phyloP scores from a whole-genome alignment of 2,888 invertebrate genomes.

The Amphipyra berbera region DNA sequence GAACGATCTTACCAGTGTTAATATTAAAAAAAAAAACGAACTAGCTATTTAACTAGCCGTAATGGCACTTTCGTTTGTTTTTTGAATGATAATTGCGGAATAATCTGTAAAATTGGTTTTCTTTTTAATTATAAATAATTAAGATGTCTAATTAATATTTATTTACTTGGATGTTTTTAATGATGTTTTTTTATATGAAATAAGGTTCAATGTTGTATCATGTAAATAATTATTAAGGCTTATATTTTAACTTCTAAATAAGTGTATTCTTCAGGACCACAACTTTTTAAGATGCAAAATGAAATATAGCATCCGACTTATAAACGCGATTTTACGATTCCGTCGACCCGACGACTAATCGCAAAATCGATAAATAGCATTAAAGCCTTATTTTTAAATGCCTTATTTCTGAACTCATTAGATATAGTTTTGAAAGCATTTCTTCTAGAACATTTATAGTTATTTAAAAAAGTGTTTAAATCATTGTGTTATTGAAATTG shows the following conservation, averaged over 20 bases:
- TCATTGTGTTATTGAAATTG: conserved; percentile 31
- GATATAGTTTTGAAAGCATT: conserved; percentile 35
- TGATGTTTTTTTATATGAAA: conserved; percentile 16
- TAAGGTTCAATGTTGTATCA: conserved; percentile 43
- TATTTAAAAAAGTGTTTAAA: conserved; percentile 16
- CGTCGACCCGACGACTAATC: conserved; percentile 1
- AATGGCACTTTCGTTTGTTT: too few relatives aligned
- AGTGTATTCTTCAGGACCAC: conserved; percentile 45
- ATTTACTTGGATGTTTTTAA: conserved; percentile 23
- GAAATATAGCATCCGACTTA: conserved; percentile 23
- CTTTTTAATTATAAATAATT: conserved; percentile 1
- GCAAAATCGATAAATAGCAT: conserved; percentile 15
- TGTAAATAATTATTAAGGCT: conserved; percentile 21
- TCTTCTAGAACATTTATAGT: conserved; percentile 31
- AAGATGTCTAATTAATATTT: conserved; percentile 15
- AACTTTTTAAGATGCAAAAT: conserved; percentile 25
- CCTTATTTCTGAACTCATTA: conserved; percentile 53
- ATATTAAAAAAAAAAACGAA: too few relatives aligned
- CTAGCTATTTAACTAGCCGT: too few relatives aligned
- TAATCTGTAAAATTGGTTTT: conserved; percentile 2
- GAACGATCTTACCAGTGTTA: too few relatives aligned
- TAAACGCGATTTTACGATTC: conserved; percentile 10
- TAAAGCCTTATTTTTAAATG: conserved; percentile 53
- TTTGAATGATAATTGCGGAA: too few relatives aligned
- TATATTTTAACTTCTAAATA: conserved; percentile 26